Evolutionary conservation across 30 jellyfish, hydroid and myxozoan genomes (phyloP).

Genomic region (Cassiopea andromeda): DNA sequence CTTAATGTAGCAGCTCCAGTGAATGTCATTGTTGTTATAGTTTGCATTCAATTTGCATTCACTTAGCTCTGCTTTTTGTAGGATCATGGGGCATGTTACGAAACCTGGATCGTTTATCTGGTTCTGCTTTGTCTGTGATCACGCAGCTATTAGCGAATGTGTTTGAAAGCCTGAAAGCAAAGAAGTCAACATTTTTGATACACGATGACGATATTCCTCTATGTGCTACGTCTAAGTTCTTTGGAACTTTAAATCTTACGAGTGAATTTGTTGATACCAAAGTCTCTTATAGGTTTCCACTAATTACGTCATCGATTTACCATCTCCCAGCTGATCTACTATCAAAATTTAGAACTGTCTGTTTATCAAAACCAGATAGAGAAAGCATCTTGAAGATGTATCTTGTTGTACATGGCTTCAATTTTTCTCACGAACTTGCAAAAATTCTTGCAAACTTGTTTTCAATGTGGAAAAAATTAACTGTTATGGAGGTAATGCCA

Average conservation of each 20-base stretch:
- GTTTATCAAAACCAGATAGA: slow-evolving; percentile 55
- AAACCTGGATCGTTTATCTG: slow-evolving; percentile 27
- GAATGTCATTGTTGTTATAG: too few species aligned
- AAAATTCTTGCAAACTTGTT: neutral
- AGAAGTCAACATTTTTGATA: slow-evolving; percentile 43
- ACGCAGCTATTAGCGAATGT: slow-evolving; percentile 53
- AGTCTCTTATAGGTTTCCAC: slow-evolving; percentile 18
- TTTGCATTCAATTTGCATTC: too few species aligned
- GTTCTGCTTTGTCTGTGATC: slow-evolving; percentile 71
- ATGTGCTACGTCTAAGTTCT: slow-evolving; percentile 38
- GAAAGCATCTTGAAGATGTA: slow-evolving; percentile 34
- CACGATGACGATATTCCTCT: slow-evolving; percentile 49
- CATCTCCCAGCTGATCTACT: slow-evolving; percentile 37
- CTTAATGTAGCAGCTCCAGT: too few species aligned
- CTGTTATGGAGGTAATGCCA: slow-evolving; percentile 20
- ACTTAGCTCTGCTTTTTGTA: neutral
- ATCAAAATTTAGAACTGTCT: slow-evolving; percentile 51
- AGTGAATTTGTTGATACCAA: neutral
- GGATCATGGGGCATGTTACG: slow-evolving; percentile 70
- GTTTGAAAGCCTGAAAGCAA: slow-evolving; percentile 46
- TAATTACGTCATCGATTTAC: slow-evolving; percentile 38
- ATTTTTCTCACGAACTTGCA: slow-evolving; percentile 43
- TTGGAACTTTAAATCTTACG: slow-evolving; percentile 33
- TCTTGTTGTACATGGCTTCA: slow-evolving; percentile 51
- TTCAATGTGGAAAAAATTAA: slow-evolving; percentile 40